Base-by-base conservation (phyloP, 1,140 invertebrate species). In the Halesus radiatus region DNA sequence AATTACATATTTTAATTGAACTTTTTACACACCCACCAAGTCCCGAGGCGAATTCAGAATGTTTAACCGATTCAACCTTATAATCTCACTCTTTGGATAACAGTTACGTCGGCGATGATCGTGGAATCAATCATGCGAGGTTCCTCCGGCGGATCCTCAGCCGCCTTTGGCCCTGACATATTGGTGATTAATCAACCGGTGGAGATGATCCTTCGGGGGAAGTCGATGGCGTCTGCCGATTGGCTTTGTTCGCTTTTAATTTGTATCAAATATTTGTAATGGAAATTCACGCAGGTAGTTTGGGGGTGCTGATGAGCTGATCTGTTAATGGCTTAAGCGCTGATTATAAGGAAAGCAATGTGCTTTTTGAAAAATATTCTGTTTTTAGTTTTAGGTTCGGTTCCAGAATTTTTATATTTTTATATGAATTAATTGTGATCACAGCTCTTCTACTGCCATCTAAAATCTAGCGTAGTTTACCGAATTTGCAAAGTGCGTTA, bases 201-300 rank as follows among this genome's bases (percentile, higher is more conserved):
- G 62, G 20, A 29, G 62, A 26, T 29, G 22, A 26, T 32, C 26
- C 62, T 22, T 16, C 10, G 62, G 22, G 22, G 8, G 22, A 29
- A 29, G 6, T n/a, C 10, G 62, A 22, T 66, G 62, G 62, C 62
- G 18, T 29, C 22, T 26, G 3, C 23, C 23, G 62, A 16, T n/a
- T 37, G 62, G 26, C 62, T 16, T 29, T 29, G 62, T 26, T 32
- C 62, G 8, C 16, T 66, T 66, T 66, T 66, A 66, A 66, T 66
- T 66, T 26, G 62, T 26, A 66, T 66, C 62, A 66, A 66, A 66
- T 66, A 66, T 66, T 66, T 26, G 62, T 22, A 66, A 66, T 26
- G 62, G 62, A 66, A 13, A 29, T 16, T 29, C 60, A 18, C 20
- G 6, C 8, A 16, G n/a, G 62, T 22, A 37, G 37, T 13, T 45